A percentile compares a stretch with the other conserved stretches of the same genome.
phyloP scores from a whole-genome alignment of 64 coral and sea anemone genomes.

The Montipora efflorescens region DNA sequence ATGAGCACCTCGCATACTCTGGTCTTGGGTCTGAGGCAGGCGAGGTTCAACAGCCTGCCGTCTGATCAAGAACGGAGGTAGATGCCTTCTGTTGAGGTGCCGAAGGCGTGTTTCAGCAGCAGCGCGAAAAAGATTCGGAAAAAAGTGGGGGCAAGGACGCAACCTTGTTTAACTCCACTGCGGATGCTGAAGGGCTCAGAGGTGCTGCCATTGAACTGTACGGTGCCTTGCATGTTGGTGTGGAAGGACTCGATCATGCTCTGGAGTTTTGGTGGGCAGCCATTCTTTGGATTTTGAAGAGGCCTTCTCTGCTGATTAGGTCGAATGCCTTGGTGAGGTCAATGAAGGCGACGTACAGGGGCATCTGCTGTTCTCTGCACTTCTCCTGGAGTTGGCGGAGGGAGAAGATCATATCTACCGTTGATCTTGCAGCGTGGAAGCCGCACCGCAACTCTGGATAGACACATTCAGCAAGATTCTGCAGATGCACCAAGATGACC shows the following conservation, averaged over 20 bases:
- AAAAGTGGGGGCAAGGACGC: background rate
- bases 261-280: background rate
- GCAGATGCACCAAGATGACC: background rate
- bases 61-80: background rate
- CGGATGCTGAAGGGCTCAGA: background rate
- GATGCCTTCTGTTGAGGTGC: slow-evolving; percentile 9
- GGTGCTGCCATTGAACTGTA: background rate
- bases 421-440: background rate
- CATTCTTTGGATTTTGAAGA: slow-evolving; percentile 22
- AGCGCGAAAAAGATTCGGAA: background rate
- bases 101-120: slow-evolving; percentile 17
- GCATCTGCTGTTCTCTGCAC: slow-evolving; percentile 22
- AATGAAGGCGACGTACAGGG: background rate
- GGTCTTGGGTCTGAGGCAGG: background rate
- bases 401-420: no score
- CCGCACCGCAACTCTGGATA: slow-evolving; percentile 31
- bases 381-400: no score
- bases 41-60: slow-evolving; percentile 12
- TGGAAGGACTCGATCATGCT: background rate
- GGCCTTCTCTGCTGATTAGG: background rate
- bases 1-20: background rate
- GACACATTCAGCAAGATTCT: background rate
- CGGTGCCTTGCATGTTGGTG: background rate
- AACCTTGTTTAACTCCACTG: slow-evolving; percentile 17
- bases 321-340: slow-evolving; percentile 43